Percentiles rank a stretch among this genome's conserved stretches.
These are phyloP conservation scores for Montipora capricornis DNA, from an alignment of 64 coral and sea anemone species.

Conservation along the genomic window DNA sequence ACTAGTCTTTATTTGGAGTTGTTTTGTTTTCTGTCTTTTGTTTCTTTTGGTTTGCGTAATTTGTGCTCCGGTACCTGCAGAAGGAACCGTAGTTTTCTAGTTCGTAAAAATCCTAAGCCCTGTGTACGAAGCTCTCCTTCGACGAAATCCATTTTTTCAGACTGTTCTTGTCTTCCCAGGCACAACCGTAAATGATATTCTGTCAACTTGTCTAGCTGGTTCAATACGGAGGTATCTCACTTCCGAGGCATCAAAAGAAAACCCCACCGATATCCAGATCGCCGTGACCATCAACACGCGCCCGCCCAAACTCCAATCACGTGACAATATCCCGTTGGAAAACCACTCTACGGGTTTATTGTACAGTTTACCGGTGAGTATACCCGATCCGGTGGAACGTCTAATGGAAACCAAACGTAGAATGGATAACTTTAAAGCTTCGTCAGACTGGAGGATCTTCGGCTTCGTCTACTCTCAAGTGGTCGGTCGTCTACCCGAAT, in stretches of 20 bases:
- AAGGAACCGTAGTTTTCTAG: too few relatives aligned
- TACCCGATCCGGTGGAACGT: slow-evolving; percentile 53
- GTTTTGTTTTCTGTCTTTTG: too few relatives aligned
- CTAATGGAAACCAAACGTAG: slow-evolving; percentile 77
- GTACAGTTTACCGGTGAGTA: slow-evolving; percentile 72
- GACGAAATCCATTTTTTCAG: background rate
- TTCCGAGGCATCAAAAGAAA: slow-evolving; percentile 47
- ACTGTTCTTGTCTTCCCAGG: slow-evolving; percentile 41
- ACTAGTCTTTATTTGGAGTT: too few relatives aligned
- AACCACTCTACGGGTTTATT: slow-evolving; percentile 85
- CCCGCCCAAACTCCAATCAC: slow-evolving; percentile 57
- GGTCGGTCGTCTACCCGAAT: slow-evolving; percentile 83
- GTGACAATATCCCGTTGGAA: slow-evolving; percentile 85
- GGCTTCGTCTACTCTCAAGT: slow-evolving; percentile 75
- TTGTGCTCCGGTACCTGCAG: too few relatives aligned
- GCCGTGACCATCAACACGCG: slow-evolving; percentile 89
- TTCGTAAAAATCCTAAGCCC: too few relatives aligned
- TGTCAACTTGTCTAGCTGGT: slow-evolving; percentile 85
- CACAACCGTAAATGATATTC: slow-evolving; percentile 87
- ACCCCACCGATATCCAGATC: slow-evolving; percentile 86
- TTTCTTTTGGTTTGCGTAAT: too few relatives aligned
- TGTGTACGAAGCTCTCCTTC: too few relatives aligned
- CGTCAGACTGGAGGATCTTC: slow-evolving; percentile 83
- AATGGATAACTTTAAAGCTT: slow-evolving; percentile 88
- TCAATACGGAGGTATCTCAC: slow-evolving; percentile 78